phyloP scores from a whole-genome alignment of 2,888 invertebrate genomes.

The Meganola albula region DNA sequence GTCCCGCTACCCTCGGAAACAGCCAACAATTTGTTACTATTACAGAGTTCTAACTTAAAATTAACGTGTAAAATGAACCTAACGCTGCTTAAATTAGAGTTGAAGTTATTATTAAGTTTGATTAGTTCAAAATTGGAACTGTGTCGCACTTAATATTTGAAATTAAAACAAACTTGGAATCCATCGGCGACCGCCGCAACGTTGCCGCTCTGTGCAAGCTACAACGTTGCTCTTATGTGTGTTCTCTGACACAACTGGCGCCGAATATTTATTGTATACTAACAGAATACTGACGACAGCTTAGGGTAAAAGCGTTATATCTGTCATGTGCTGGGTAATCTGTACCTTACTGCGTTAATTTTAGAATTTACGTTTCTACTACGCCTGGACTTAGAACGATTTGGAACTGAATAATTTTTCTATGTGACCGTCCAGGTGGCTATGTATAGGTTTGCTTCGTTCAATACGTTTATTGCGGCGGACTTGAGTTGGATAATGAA shows the following conservation, averaged over 20 bases:
- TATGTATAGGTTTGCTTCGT: conserved; percentile 70
- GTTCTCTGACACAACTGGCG: conserved; percentile 74
- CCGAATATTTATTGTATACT: conserved; percentile 78
- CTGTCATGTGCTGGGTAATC: conserved; percentile 28
- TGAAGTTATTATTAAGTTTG: conserved; percentile 30
- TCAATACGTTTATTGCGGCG: conserved; percentile 58
- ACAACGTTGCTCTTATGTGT: conserved; percentile 66
- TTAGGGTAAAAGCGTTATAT: conserved; percentile 68
- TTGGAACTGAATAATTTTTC: conserved; percentile 51
- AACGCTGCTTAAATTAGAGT: rapidly evolving
- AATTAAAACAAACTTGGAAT: conserved; percentile 67
- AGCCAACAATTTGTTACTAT: conserved; percentile 26
- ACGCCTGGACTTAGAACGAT: conserved; percentile 36
- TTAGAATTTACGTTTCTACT: conserved; percentile 46
- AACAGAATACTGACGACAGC: conserved; percentile 69
- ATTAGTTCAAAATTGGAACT: conserved; percentile 35
- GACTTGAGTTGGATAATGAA: conserved; percentile 49
- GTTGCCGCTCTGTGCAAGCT: conserved; percentile 68
- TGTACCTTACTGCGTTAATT: conserved; percentile 35
- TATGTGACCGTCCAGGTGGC: conserved; percentile 77
- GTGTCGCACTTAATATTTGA: conserved; percentile 35
- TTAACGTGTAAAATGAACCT: conserved; percentile 23
- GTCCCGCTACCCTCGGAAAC: conserved; percentile 68
- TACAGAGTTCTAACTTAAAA: conserved; percentile 38
- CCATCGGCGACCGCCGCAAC: conserved; percentile 56